Conservation (phyloP, 2,888 invertebrate genomes). For the Ellobium chinense region DNA sequence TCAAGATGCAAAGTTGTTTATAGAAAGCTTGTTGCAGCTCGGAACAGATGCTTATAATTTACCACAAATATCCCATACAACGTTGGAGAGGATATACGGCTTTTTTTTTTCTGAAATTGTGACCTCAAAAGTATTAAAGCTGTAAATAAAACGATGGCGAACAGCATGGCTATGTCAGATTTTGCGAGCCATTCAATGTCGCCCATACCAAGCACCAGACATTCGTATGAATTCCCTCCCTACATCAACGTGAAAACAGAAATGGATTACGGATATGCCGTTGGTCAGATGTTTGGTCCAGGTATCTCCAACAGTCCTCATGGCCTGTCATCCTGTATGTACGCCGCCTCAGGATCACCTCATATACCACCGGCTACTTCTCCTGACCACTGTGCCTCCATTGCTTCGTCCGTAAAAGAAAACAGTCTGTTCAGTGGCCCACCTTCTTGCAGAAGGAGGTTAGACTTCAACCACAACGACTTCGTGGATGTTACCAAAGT, state of each 20-base stretch:
- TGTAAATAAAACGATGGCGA: not conserved
- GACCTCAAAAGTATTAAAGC: no score
- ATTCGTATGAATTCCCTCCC: not conserved
- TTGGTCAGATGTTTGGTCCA: not conserved
- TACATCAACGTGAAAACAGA: conserved; percentile 17
- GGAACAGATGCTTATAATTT: no score
- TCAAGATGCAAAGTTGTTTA: no score
- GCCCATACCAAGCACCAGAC: not conserved
- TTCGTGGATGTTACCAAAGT: conserved; percentile 58
- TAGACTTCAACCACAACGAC: conserved; percentile 50
- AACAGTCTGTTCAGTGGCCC: conserved; percentile 31
- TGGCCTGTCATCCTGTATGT: conserved; percentile 44
- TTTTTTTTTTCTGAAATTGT: no score
- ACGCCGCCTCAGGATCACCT: conserved; percentile 34
- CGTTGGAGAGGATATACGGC: no score
- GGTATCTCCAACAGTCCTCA: conserved; percentile 4
- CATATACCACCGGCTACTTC: not conserved
- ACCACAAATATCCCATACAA: no score
- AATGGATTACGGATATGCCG: not conserved
- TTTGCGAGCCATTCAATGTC: not conserved
- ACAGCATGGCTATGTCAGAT: not conserved
- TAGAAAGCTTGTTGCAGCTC: no score
- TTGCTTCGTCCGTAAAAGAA: conserved; percentile 27
- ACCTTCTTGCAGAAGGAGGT: conserved; percentile 43
- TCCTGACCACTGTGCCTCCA: not conserved